Evolutionary conservation across 2,113 vertebrate genomes (phyloP), one percentile per base, ranked within the genome.

Genomic region (Lamprologus lemairii): DNA sequence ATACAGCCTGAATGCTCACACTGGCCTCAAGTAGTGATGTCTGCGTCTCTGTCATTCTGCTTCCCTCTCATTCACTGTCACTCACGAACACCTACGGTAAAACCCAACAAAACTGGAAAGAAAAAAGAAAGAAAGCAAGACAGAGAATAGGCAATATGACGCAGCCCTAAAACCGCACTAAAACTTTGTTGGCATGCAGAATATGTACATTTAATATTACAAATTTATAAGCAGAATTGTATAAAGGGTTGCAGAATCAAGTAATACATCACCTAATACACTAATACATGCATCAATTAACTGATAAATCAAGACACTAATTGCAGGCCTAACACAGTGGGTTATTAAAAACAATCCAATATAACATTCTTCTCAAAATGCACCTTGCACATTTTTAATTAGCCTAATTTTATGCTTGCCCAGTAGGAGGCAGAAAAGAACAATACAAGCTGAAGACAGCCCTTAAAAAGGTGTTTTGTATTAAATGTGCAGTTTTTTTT

Each of bases 61-160:
- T 81, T 85, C 28, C 63, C 55, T 82, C 81, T 83, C 82, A 87
- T 86, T 82, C 80, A 14, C 83, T 89, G 83, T 89, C 91, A 78
- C 55, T 91, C 83, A 83, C 49, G 54, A 83, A 91, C 86, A 93
- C 75, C 78, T 81, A 78, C 45, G 49, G 73, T 84, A 87, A 57
- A 49, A 82, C 78, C 83, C 54, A 45, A 37, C 35, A 58, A 42
- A 51, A 51, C 14, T 47, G 82, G 10, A 78, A 78, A 78, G 35
- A 68, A 21, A 68, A 40, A 68, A 40, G 63, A 33, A 51, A 78
- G 10, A 51, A 78, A 51, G 71, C 9, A 49, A 31, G 71, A 49
- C 84, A 85, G 11, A 86, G 78, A 83, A 16, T 45, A n/a, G n/a
- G 8, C 35, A 84, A 33, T 19, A 13, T 13, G 51, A 31, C 0